These are phyloP conservation scores for Drosophila nebulosa DNA, from an alignment of 1,140 invertebrate genomes.

Conservation along the genomic window DNA sequence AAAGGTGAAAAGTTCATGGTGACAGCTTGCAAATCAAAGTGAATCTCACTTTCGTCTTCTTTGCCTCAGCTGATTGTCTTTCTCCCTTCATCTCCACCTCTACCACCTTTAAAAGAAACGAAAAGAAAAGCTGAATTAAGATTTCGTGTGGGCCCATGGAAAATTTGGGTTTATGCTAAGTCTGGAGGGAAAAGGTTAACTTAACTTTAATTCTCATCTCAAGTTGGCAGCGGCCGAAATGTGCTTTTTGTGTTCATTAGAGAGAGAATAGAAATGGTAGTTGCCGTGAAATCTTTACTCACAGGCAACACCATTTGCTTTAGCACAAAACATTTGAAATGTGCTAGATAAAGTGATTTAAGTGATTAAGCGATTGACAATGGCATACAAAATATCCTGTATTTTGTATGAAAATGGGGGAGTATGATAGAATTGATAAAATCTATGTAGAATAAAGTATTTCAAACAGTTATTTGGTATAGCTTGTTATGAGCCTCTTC, in stretches of 20 bases:
- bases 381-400: background rate
- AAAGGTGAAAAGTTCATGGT: slow-evolving; percentile 71
- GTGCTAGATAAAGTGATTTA: background rate
- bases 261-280: background rate
- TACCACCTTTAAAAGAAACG: too few species aligned
- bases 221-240: background rate
- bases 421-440: background rate
- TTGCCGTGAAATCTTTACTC: background rate
- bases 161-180: background rate
- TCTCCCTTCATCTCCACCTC: slow-evolving; percentile 8
- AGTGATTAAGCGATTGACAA: background rate
- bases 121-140: slow-evolving; percentile 24
- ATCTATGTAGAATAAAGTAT: too few species aligned
- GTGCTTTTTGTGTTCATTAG: slow-evolving; percentile 1
- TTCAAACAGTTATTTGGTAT: too few species aligned
- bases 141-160: slow-evolving; percentile 26
- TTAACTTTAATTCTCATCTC: slow-evolving; percentile 30
- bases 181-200: slow-evolving; percentile 2
- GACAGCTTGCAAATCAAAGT: slow-evolving; percentile 63
- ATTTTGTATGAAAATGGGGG: background rate
- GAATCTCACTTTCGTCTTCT: slow-evolving; percentile 20
- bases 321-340: background rate
- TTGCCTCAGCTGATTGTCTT: slow-evolving; percentile 15
- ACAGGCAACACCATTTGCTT: background rate
- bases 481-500: too few species aligned